Conservation (phyloP, 2,113 vertebrate genomes). For the Microcebus murinus region DNA sequence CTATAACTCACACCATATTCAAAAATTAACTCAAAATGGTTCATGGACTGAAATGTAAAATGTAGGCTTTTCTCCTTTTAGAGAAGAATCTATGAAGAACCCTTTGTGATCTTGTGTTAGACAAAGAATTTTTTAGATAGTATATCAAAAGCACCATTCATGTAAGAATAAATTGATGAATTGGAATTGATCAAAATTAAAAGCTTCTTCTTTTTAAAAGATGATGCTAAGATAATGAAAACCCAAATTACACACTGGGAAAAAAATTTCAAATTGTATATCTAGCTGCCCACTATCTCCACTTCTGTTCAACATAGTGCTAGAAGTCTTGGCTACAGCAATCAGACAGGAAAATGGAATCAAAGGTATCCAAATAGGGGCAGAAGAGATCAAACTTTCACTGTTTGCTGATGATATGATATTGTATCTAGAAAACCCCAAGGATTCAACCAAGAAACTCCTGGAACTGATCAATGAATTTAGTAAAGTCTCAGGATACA, state of each 20-base stretch:
- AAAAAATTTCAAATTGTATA: background rate
- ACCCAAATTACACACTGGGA: background rate
- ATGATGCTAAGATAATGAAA: background rate
- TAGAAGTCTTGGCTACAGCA: too few species aligned
- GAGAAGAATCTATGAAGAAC: background rate
- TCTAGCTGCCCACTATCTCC: background rate
- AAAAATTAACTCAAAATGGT: background rate
- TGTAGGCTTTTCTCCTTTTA: background rate
- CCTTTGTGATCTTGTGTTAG: background rate
- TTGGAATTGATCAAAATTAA: slow-evolving; percentile 16
- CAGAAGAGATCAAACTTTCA: too few species aligned
- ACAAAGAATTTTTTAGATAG: background rate
- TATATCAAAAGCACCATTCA: background rate
- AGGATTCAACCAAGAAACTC: too few species aligned
- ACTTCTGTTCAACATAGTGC: too few species aligned
- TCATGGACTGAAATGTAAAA: background rate
- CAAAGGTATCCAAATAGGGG: too few species aligned
- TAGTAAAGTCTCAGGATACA: too few species aligned
- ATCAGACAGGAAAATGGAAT: too few species aligned
- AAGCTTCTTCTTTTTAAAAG: background rate
- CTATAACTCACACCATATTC: background rate
- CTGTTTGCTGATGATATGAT: too few species aligned
- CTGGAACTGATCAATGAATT: too few species aligned
- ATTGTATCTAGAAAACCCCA: too few species aligned
- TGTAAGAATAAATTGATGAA: background rate